These are phyloP conservation scores for Vombatus ursinus DNA, from an alignment of 2,113 vertebrate genomes.

Conservation along the genomic window DNA sequence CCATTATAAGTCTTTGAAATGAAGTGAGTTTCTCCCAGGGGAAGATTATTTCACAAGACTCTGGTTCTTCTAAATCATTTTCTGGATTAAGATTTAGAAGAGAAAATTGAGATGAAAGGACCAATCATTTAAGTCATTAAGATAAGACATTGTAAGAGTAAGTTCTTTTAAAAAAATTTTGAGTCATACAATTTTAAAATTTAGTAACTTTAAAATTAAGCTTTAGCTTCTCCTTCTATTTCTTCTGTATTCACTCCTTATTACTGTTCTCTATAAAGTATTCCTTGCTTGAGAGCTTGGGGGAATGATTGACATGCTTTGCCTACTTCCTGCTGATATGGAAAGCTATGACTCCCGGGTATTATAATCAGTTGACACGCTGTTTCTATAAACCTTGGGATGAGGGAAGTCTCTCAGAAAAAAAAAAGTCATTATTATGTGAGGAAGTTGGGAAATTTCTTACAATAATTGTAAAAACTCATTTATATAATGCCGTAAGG, in stretches of 20 bases:
- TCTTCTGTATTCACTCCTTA: not conserved
- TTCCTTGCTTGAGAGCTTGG: not conserved
- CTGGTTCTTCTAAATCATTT: conserved; percentile 12
- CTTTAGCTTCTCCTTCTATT: not conserved
- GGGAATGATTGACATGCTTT: not conserved
- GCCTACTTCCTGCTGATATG: not conserved
- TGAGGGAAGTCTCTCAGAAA: not conserved
- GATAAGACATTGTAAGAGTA: not conserved
- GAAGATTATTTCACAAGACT: conserved; percentile 55
- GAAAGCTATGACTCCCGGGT: not conserved
- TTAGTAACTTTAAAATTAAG: not conserved
- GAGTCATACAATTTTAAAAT: not conserved
- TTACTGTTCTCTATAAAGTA: not conserved
- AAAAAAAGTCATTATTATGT: not conserved
- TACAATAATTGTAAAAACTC: not conserved
- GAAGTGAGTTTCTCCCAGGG: conserved; percentile 81
- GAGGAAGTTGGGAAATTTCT: not conserved
- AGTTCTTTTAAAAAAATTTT: not conserved
- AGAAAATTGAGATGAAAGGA: conserved; percentile 31
- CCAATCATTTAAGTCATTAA: not conserved
- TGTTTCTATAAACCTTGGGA: not conserved
- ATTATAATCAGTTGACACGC: not conserved
- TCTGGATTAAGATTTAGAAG: conserved; percentile 45
- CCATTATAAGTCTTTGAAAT: conserved; percentile 84
- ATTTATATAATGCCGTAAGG: not conserved